phyloP scores from a whole-genome alignment of 2,888 invertebrate species.

The Cantharis lateralis region DNA sequence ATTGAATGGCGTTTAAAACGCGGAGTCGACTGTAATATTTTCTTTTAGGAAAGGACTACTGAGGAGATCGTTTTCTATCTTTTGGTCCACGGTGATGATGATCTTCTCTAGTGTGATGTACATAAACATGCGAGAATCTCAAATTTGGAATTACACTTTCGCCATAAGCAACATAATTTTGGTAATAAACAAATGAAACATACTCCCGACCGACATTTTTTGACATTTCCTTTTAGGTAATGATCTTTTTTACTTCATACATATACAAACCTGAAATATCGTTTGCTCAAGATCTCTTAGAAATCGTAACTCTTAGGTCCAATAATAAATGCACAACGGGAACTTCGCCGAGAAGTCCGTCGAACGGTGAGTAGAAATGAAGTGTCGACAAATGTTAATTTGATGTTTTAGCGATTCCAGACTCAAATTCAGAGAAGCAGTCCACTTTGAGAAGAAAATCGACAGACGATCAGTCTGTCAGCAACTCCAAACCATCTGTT shows the following conservation, averaged over 20 bases:
- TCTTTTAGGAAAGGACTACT: constrained; percentile 63
- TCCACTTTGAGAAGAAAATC: constrained; percentile 55
- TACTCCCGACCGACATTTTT: neutral
- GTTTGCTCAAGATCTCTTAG: neutral
- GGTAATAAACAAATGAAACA: constrained; percentile 59
- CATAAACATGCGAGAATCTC: constrained; percentile 63
- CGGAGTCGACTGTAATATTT: too few species aligned
- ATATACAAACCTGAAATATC: neutral
- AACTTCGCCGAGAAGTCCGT: neutral
- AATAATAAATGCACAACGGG: neutral
- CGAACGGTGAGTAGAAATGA: neutral
- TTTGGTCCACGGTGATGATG: constrained; percentile 63
- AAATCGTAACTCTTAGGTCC: neutral
- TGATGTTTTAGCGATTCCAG: constrained; percentile 63
- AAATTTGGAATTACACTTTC: constrained; percentile 64
- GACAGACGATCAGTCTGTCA: neutral
- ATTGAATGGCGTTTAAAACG: too few species aligned
- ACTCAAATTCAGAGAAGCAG: constrained; percentile 68
- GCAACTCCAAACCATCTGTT: constrained; percentile 41
- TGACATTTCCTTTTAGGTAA: neutral
- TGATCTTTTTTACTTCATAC: neutral
- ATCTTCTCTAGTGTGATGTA: constrained; percentile 67
- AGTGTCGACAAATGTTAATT: neutral
- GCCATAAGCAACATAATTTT: constrained; percentile 61
- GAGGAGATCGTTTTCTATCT: constrained; percentile 64